phyloP scores from a whole-genome alignment of 2,113 vertebrate species.

The Connochaetes taurinus region DNA sequence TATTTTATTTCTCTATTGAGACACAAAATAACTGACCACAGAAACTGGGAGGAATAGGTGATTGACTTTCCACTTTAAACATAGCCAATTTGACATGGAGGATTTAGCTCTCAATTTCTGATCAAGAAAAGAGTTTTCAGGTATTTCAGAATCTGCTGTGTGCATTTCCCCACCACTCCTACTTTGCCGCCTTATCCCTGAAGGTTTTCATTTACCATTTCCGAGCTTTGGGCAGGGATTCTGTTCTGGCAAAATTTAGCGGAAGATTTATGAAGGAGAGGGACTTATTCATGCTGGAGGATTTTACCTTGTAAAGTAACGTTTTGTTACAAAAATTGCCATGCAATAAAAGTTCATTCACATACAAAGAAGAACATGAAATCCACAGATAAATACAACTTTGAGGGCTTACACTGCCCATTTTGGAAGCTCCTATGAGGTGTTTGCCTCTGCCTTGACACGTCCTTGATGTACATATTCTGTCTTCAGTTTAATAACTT shows the following conservation, averaged over 20 bases:
- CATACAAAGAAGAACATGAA: not conserved
- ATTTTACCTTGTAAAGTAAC: not conserved
- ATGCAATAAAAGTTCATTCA: not conserved
- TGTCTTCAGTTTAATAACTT: not conserved
- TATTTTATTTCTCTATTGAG: not conserved
- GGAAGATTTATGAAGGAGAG: not conserved
- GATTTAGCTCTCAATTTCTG: not conserved
- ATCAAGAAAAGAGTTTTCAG: not conserved
- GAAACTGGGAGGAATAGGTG: not conserved
- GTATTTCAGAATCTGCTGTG: not conserved
- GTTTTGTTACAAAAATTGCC: not conserved
- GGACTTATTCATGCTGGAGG: not conserved
- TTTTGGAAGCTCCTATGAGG: fast-evolving
- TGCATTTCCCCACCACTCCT: not conserved
- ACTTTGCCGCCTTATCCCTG: not conserved
- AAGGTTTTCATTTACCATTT: not conserved
- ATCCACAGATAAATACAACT: not conserved
- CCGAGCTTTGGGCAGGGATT: fast-evolving
- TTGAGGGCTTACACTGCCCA: not conserved
- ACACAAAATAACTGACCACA: too few relatives aligned
- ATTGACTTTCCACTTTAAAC: not conserved
- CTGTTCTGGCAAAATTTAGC: not conserved
- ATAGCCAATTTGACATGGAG: fast-evolving
- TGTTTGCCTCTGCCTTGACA: fast-evolving
- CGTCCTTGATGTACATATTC: fast-evolving